Conservation (phyloP, 2,888 invertebrate species). For the Heliconius aoede region DNA sequence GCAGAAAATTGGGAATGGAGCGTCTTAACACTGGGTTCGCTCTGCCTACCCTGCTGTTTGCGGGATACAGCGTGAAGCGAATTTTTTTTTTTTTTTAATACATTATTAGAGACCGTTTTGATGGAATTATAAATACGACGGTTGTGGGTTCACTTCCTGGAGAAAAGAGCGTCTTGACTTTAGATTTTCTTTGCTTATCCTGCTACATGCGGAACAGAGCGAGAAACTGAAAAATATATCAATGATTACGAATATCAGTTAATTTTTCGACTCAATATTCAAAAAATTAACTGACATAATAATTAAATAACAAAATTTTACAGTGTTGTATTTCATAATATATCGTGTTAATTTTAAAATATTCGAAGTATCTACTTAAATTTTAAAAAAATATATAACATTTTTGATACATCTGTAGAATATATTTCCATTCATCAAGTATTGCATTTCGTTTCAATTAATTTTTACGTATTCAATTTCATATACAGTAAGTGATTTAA, state of each 20-base stretch:
- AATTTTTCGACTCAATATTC: not conserved
- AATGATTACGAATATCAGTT: not conserved
- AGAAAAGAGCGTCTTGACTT: too few relatives aligned
- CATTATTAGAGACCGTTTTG: not conserved
- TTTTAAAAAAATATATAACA: not conserved
- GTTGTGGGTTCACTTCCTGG: not conserved
- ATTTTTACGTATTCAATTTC: slow-evolving; percentile 13
- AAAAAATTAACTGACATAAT: too few relatives aligned
- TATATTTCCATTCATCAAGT: slow-evolving; percentile 13
- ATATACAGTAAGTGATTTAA: slow-evolving; percentile 12
- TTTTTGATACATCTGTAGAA: not conserved
- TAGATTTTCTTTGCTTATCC: not conserved
- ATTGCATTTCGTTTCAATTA: slow-evolving; percentile 15
- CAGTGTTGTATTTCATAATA: not conserved
- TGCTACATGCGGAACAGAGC: not conserved
- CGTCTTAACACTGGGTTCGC: too few relatives aligned
- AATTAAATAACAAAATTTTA: too few relatives aligned
- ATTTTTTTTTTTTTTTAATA: too few relatives aligned
- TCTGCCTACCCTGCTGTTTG: too few relatives aligned
- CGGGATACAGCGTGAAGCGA: too few relatives aligned
- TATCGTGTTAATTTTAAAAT: slow-evolving; percentile 9
- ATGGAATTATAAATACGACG: not conserved
- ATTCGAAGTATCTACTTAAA: not conserved
- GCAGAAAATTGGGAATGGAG: too few relatives aligned
- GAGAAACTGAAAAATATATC: not conserved